phyloP scores from a whole-genome alignment of 2,888 invertebrate species.

The Drosophila quinaria region DNA sequence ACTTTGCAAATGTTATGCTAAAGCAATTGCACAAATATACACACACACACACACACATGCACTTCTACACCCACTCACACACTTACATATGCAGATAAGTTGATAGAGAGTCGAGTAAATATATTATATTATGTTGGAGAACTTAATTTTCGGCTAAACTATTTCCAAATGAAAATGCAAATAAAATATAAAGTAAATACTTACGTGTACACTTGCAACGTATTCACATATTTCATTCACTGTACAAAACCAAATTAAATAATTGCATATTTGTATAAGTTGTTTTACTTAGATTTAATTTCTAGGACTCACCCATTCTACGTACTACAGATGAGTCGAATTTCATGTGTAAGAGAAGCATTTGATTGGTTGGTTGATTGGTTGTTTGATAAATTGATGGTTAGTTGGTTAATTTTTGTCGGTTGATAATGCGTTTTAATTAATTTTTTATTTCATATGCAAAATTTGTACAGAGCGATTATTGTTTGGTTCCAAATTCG shows the following conservation, averaged over 20 bases:
- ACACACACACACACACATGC: not conserved
- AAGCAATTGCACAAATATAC: conserved; percentile 26
- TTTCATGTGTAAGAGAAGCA: conserved; percentile 70
- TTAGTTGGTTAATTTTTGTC: conserved; percentile 27
- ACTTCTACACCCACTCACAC: conserved; percentile 4
- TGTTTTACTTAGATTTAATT: conserved; percentile 19
- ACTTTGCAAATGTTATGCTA: conserved; percentile 55
- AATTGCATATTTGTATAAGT: conserved; percentile 21
- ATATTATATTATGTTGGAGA: conserved; percentile 55
- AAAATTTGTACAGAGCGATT: conserved; percentile 74
- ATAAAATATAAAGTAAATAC: conserved; percentile 24
- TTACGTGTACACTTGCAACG: conserved; percentile 24
- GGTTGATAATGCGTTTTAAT: conserved; percentile 60
- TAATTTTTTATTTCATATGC: conserved; percentile 52
- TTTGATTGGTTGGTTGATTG: conserved; percentile 48
- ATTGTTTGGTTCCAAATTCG: conserved; percentile 71
- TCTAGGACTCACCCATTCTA: conserved; percentile 75
- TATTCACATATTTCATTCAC: not conserved
- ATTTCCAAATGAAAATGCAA: conserved; percentile 34
- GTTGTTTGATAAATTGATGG: conserved; percentile 23
- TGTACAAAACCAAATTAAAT: conserved; percentile 26
- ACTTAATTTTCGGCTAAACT: conserved; percentile 61
- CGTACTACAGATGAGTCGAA: conserved; percentile 75
- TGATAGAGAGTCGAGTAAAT: conserved; percentile 29
- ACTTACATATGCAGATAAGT: conserved; percentile 3